Evolutionary conservation across 2,888 invertebrate species (phyloP).

Genomic region (Pecten maximus): DNA sequence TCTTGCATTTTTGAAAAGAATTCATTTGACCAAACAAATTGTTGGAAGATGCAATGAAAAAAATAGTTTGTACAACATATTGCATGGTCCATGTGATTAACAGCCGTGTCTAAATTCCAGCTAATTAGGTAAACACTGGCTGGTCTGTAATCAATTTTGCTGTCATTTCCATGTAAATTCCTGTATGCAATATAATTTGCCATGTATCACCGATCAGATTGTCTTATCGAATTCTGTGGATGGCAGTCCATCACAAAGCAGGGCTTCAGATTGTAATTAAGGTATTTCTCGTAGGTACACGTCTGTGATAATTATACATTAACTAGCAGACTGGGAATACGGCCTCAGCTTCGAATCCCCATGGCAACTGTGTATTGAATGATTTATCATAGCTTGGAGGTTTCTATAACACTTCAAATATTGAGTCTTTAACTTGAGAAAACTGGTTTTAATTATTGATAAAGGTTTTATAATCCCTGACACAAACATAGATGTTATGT

Average conservation of each 20-base stretch:
- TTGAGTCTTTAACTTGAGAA: neutral
- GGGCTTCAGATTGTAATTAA: neutral
- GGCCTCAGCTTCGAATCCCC: neutral
- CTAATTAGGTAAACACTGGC: too few relatives aligned
- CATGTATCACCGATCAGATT: neutral
- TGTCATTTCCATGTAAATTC: neutral
- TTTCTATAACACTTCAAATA: neutral
- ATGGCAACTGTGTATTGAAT: neutral
- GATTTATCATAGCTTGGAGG: neutral
- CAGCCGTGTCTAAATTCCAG: too few relatives aligned
- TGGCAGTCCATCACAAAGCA: neutral
- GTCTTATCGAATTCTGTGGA: neutral
- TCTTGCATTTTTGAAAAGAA: too few relatives aligned
- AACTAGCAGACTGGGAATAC: neutral
- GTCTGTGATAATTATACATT: neutral
- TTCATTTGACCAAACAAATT: too few relatives aligned
- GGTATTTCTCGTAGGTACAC: neutral
- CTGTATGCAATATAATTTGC: too few relatives aligned
- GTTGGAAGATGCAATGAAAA: too few relatives aligned
- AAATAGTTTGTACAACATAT: too few relatives aligned
- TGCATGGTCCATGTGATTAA: too few relatives aligned
- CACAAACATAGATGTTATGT: neutral
- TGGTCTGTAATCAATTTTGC: neutral
- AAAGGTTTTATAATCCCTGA: neutral
- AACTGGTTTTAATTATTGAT: neutral